Base-by-base conservation (phyloP, 2,888 invertebrate species). In the Nomada hirtipes region DNA sequence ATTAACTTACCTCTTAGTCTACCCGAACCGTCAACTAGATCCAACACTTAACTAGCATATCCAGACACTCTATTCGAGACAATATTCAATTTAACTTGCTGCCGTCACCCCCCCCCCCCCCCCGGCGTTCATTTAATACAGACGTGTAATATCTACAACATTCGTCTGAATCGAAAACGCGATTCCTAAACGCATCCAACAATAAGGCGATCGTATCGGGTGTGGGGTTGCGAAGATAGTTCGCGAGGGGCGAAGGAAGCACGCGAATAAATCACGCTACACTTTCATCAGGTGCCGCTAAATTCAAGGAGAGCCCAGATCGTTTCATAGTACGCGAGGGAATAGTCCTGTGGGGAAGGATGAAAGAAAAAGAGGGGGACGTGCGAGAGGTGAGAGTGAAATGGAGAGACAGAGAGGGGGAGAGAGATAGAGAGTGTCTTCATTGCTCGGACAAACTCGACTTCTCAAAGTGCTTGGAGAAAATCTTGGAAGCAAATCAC, bases 401-500 rank as follows among this genome's bases (percentile, higher is more conserved):
- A 9, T 44, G 15, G 10, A 10, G 20, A 36, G 13, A 2, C 9
- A 13, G 9, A 7, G 4, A 11, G 7, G 18, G 4, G 13, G 29
- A 3, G 29, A 44, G 42, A 13, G 64, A 68, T 47, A 50, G 64
- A 72, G 67, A 61, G 72, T 65, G 73, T 85, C 77, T 77, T 79
- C 77, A 83, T 78, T 78, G 77, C 72, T 72, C 57, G 44, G 53
- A 55, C 63, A 72, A 81, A 86, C 82, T 85, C 73, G 87, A 87
- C 85, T 88, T 83, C 81, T 75, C 87, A 71, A 85, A 87, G 82
- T 88, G 83, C 79, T 86, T 82, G 63, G 83, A 73, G 86, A 84
- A 88, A 88, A 89, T 89, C 84, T 88, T 87, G 73, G 84, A 87
- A 83, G 87, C 88, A 88, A 88, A 88, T 88, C 87, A 88, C 85